Base-by-base conservation (phyloP, 1,140 invertebrate species). In the Chrysopa pallens region DNA sequence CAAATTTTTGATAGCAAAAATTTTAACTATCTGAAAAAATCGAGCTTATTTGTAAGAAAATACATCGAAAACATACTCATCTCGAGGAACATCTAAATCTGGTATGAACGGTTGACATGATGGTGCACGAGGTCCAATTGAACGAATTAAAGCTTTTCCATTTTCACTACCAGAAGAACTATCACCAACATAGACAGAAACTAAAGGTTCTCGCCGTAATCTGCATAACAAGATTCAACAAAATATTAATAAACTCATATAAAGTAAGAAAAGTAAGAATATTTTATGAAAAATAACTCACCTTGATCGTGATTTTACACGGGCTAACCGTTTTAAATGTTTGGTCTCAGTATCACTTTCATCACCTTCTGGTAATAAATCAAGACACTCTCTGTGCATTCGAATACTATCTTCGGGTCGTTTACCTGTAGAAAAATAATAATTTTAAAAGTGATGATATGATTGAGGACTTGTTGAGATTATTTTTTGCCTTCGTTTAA, bases 151-250 rank as follows among this genome's bases (percentile, higher is more conserved):
- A 42, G 59, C 57, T 51, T 59, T 59, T 9, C 57, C 57, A n/a
- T 57, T 46, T 47, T 61, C 59, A 43, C 59, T 61, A 39, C 56
- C 59, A 8, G 59, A 61, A 17, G 59, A 61, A 48, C 59, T 61
- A 45, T 61, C 59, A 42, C 59, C 59, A 31, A 61, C 31, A 39
- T 59, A 61, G 29, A 54, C 48, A 14, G 54, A 33, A 33, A 33
- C 31, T 12, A 33, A 11, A 9, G 31, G 31, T 33, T 12, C 31
- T 33, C 31, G 17, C 6, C 31, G n/a, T 6, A 33, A 4, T 33
- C 8, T 33, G 6, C n/a, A 33, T 4, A 33, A 33, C 31, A 33
- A 11, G n/a, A 33, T n/a, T n/a, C n/a, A n/a, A n/a, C n/a, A 23
- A 23, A 3, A 23, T 23, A 23, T 23, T 23, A 23, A 23, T n/a